Evolutionary conservation across 2,888 invertebrate species (phyloP).

Genomic region (Tachystola acroxantha): DNA sequence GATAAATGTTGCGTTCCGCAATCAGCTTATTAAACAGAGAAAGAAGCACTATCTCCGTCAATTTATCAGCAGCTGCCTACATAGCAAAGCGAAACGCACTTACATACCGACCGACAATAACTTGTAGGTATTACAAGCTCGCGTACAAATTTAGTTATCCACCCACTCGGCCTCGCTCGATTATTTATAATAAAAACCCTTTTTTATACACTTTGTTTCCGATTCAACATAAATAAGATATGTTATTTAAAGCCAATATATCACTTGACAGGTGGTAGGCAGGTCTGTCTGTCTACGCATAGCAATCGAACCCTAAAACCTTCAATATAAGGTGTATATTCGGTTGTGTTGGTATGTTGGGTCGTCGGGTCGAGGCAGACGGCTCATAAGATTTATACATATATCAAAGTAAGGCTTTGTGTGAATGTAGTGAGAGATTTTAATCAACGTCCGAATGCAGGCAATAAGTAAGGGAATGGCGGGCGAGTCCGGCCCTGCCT

Average conservation of each 20-base stretch:
- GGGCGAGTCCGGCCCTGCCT: neutral
- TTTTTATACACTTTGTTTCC: slow-evolving; percentile 75
- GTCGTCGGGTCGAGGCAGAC: slow-evolving; percentile 51
- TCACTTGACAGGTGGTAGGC: slow-evolving; percentile 78
- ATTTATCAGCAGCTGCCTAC: slow-evolving; percentile 55
- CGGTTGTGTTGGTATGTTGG: slow-evolving; percentile 18
- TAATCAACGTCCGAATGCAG: slow-evolving; percentile 64
- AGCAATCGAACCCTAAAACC: slow-evolving; percentile 33
- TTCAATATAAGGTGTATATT: slow-evolving; percentile 29
- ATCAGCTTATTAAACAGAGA: slow-evolving; percentile 49
- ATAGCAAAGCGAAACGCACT: slow-evolving; percentile 34
- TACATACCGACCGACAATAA: slow-evolving; percentile 38
- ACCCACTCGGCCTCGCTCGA: slow-evolving; percentile 56
- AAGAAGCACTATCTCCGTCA: slow-evolving; percentile 57
- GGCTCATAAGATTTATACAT: slow-evolving; percentile 71
- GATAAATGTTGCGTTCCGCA: too few species aligned
- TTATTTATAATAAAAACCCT: slow-evolving; percentile 67
- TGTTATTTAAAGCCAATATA: slow-evolving; percentile 78
- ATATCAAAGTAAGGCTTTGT: slow-evolving; percentile 73
- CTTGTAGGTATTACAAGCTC: slow-evolving; percentile 62
- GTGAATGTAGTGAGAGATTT: slow-evolving; percentile 73
- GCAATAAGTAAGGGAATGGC: slow-evolving; percentile 9
- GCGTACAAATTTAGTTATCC: slow-evolving; percentile 58
- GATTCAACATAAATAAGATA: slow-evolving; percentile 79
- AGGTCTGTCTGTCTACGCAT: slow-evolving; percentile 25